Evolutionary conservation across 2,797 vertebrate genomes (phyloP), one percentile per base, ranked within the genome.

Genomic region (Falco novaeseelandiae): DNA sequence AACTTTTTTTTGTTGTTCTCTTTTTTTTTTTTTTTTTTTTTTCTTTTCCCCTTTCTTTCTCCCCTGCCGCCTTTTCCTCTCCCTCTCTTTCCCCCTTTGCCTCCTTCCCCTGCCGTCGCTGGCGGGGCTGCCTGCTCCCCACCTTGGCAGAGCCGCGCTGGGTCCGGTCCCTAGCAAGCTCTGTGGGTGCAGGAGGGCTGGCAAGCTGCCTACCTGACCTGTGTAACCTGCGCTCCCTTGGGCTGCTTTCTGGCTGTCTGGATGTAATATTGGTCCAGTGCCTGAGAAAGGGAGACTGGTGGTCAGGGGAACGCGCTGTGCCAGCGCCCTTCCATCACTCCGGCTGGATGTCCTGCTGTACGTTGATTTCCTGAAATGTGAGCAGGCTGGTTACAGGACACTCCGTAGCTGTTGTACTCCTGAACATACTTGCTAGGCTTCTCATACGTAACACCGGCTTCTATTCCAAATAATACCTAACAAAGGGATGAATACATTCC

Each of bases 101-200:
- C 49, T 73, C 42, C 42, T 42, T 42, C 42, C 42, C 42, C 42
- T 16, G 42, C 42, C 15, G 42, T 15, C 42, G 42, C 42, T 42
- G 15, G 42, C 42, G 15, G 42, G 42, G 42, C 42, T 42, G 42
- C 42, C 42, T 42, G 42, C 42, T 42, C 42, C 42, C 42, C 42
- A 13, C 42, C 42, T 42, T 15, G 42, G 42, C 79, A 51, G 87
- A 72, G 87, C 94, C 38, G 89, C 80, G 62, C 77, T 42, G 42
- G 42, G 42, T 42, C 42, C 58, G 59, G 36, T 20, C 87, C 46
- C 73, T 9, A 49, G 69, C 48, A 2, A 36, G 86, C 78, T 52
- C 70, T 6, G 8, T 1, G 78, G 73, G 83, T 51, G 70, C 90
- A 87, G 96, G 70, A 57, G 92, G 78, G 44, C 86, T 19, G 72